Base-by-base conservation (phyloP, 2,797 vertebrate genomes). In the Malurus splendens region DNA sequence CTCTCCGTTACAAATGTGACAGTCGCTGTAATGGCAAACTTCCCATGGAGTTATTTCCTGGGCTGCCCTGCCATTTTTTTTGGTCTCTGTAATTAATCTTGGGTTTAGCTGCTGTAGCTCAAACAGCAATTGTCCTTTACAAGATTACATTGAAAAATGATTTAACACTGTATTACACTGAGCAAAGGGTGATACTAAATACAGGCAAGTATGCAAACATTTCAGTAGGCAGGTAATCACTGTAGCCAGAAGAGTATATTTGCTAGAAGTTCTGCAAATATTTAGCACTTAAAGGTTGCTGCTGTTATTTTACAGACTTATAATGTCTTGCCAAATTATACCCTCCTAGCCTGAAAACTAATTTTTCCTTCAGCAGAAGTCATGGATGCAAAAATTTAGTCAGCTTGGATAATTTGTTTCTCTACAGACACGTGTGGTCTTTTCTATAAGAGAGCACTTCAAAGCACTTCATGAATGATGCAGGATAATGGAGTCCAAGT, bases 251-350 rank as follows among this genome's bases (percentile, higher is more conserved):
- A 93, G 54, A 92, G 89, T 52, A 28, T 94, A 95, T 95, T 95
- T 95, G 93, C 93, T 27, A 39, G 80, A 60, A 89, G 57, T 86
- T 93, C 42, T 86, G 87, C 90, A 95, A 95, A 95, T 93, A 95
- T 94, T 95, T 94, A 91, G 89, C 55, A 87, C 87, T 89, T 92
- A 90, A 95, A 92, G 71, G 89, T 91, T 93, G 80, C 87, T 87
- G 65, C 71, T 92, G 85, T 87, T 95, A 87, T 73, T 94, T 67
- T 76, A 89, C 71, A 64, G 67, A 68, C 67, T 93, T 79, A 44
- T 6, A 88, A 82, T n/a, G 12, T 85, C 75, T 88, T 77, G 52
- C 33, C n/a, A 65, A 86, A 86, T 83, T 68, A 59, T 44, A 61
- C 13, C 71, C 14, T 74, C 41, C 32, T 66, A 56, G 38, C 20